Percentiles rank a stretch among this genome's conserved stretches.
Evolutionary conservation across 2,888 invertebrate species (phyloP).

Genomic region (Sesamia inferens): DNA sequence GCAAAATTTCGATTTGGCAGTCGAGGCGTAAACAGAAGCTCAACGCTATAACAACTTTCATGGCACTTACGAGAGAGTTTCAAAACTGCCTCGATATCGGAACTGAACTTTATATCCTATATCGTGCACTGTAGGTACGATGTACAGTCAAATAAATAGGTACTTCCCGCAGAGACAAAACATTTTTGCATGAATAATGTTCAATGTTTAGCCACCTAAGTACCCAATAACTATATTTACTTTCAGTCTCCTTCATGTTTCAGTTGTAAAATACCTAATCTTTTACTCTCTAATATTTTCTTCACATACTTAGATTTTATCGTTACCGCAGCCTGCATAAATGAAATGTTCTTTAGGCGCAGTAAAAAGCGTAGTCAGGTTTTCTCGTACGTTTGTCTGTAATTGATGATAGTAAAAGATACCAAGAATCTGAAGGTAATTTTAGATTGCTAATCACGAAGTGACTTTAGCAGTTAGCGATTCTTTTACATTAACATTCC

Average conservation of each 20-base stretch:
- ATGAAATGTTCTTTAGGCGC: too few relatives aligned
- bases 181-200: constrained; percentile 38
- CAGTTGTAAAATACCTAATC: background rate
- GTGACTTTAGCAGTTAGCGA: constrained; percentile 8
- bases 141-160: constrained; percentile 49
- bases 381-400: background rate
- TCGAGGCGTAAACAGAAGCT: constrained; percentile 51
- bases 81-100: constrained; percentile 55
- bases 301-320: too few relatives aligned
- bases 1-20: constrained; percentile 38
- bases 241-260: background rate
- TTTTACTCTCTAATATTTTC: background rate
- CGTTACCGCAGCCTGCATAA: too few relatives aligned
- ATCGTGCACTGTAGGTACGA: constrained; percentile 58
- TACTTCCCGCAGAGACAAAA: constrained; percentile 39
- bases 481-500: background rate
- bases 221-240: background rate
- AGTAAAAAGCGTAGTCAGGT: background rate
- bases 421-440: background rate
- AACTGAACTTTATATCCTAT: constrained; percentile 61
- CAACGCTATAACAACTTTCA: constrained; percentile 54
- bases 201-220: constrained; percentile 8
- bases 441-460: background rate
- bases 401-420: background rate
- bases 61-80: constrained; percentile 57